phyloP scores from a whole-genome alignment of 23 tunicate genomes.

The Styela clava region DNA sequence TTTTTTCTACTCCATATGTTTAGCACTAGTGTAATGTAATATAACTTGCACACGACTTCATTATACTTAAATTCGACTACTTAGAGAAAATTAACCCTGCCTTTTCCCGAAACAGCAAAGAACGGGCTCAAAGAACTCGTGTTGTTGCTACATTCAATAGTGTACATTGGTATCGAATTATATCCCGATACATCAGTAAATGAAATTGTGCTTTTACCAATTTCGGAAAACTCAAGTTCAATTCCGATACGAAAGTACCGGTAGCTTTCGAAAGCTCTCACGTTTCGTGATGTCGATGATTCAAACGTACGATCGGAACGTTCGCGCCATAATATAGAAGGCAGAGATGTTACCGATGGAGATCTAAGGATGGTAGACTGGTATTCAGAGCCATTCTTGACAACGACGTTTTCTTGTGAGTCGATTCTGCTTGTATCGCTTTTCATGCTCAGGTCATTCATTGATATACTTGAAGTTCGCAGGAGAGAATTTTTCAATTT shows the following conservation, averaged over 20 bases:
- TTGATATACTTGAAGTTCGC: not conserved
- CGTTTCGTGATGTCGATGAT: constrained; percentile 10
- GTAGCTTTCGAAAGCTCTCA: constrained; percentile 17
- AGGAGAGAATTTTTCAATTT: not conserved
- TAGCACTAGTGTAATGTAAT: too few species aligned
- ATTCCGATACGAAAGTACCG: constrained; percentile 26
- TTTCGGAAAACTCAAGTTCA: not conserved
- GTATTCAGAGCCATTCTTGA: not conserved
- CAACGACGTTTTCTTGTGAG: not conserved
- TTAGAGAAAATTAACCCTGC: too few species aligned
- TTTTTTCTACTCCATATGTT: too few species aligned
- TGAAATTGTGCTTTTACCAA: constrained; percentile 16
- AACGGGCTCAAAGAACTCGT: too few species aligned
- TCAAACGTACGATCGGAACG: not conserved
- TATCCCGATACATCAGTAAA: not conserved
- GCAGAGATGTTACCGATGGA: constrained; percentile 4
- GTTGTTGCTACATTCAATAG: too few species aligned
- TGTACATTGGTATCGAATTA: not conserved
- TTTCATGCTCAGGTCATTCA: not conserved
- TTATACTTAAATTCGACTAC: too few species aligned
- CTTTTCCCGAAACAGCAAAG: too few species aligned
- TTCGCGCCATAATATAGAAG: not conserved
- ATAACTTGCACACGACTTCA: too few species aligned
- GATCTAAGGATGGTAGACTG: not conserved
- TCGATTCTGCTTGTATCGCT: not conserved